Percentiles rank a stretch among this genome's conserved stretches.
Evolutionary conservation across 2,113 vertebrate genomes (phyloP).

Genomic region (Nothoprocta pentlandii): DNA sequence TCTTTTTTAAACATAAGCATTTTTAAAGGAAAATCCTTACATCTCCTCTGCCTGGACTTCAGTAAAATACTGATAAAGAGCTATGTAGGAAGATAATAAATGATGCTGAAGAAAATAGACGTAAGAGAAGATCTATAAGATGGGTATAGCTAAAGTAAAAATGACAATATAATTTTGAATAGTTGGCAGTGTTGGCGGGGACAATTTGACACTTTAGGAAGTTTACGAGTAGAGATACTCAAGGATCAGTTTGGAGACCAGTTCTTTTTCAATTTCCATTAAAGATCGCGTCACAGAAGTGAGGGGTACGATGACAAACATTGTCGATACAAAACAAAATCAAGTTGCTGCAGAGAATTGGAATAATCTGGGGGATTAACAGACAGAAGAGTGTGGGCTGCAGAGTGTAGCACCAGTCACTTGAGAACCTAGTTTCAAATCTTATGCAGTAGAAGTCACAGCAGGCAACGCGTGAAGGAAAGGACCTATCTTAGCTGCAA

Average conservation of each 20-base stretch:
- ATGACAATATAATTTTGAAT: background rate
- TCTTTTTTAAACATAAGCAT: background rate
- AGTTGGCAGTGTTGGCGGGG: background rate
- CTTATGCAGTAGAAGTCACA: background rate
- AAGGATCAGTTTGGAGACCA: background rate
- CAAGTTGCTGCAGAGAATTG: background rate
- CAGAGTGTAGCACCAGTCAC: background rate
- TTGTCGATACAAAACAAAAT: background rate
- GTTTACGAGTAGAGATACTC: background rate
- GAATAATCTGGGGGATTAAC: background rate
- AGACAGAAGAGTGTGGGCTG: background rate
- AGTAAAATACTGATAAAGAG: background rate
- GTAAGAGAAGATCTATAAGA: background rate
- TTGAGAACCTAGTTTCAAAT: background rate
- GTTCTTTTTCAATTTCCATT: background rate
- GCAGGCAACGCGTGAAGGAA: background rate
- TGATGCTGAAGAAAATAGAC: slow-evolving; percentile 6
- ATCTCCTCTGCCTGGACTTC: background rate
- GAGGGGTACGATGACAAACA: background rate
- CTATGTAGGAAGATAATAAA: slow-evolving; percentile 7
- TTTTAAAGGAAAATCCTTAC: slow-evolving; percentile 28
- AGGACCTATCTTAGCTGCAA: background rate
- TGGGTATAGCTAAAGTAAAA: background rate
- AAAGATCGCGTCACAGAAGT: background rate
- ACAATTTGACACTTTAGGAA: background rate